Evolutionary conservation across 2,797 vertebrate species (phyloP), one percentile per base, ranked within the genome.

Genomic region (Oreortyx pictus): DNA sequence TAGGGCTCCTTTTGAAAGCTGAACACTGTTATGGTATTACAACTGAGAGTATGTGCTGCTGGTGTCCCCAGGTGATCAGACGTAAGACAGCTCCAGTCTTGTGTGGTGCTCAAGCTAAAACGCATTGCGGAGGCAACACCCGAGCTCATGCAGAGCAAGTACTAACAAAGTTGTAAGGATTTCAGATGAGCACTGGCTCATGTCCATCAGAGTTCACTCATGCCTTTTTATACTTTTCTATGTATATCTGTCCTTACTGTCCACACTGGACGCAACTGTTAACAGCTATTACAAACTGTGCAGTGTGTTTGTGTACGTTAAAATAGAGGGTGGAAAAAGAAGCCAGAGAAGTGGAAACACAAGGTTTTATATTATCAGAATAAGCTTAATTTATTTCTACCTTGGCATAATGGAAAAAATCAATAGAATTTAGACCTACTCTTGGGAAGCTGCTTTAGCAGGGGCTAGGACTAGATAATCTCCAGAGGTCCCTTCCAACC

Each of bases 261-360:
- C 46, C 84, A 83, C n/a, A 29, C 14, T 22, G 46, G 19, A n/a
- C 49, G 50, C 43, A 94, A 80, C 72, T 2, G 3, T 77, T 85
- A 79, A 77, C 47, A 46, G 67, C 75, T 77, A 46, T 39, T 77
- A 70, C 22, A 46, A 86, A 72, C 52, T 39, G 31, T 71, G 73
- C 47, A 41, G 44, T 65, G 37, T 39, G 78, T 79, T n/a, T 64
- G 15, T 52, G 59, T 72, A 90, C 27, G 68, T 71, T 89, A 80
- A 94, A 92, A 92, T 23, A 73, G 67, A 86, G 72, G 54, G 56
- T 3, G 12, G 86, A 93, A 89, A 95, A 89, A 83, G 70, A 82
- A 74, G 80, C 14, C 46, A 92, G 60, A 91, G 86, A 94, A 88
- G 78, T 61, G 65, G 78, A 90, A 96, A 87, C 43, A 90, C 39